phyloP scores from a whole-genome alignment of 2,113 vertebrate genomes.

The Alligator mississippiensis region DNA sequence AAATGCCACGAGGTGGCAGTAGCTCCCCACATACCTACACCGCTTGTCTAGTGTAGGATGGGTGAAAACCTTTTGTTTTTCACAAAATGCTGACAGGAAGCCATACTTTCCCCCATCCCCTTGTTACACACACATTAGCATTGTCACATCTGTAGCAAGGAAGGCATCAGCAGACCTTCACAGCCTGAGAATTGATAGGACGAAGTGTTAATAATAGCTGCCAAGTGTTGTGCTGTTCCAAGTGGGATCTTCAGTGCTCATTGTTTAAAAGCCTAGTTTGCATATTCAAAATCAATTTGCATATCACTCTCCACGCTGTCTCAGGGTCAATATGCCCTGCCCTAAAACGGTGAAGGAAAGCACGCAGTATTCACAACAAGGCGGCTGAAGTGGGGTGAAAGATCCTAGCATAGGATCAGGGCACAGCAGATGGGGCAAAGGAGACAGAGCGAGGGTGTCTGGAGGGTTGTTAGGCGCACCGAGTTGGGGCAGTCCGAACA shows the following conservation, averaged over 20 bases:
- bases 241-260: not conserved
- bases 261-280: not conserved
- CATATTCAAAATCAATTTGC: not conserved
- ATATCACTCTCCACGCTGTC: accelerated
- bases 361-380: not conserved
- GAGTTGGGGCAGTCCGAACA: not conserved
- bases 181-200: too few species aligned
- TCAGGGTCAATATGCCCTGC: not conserved
- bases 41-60: accelerated
- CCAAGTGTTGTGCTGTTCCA: not conserved
- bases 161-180: not conserved
- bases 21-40: accelerated
- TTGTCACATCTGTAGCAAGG: not conserved
- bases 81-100: accelerated
- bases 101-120: accelerated
- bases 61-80: accelerated
- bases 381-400: not conserved
- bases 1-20: constrained; percentile 33
- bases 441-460: not conserved
- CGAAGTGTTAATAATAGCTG: too few species aligned
- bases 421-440: not conserved
- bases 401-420: not conserved
- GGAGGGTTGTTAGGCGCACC: not conserved
- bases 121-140: accelerated
- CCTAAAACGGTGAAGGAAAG: not conserved